Conservation (phyloP, 2,888 invertebrate species). For the Bombylius discolor region DNA sequence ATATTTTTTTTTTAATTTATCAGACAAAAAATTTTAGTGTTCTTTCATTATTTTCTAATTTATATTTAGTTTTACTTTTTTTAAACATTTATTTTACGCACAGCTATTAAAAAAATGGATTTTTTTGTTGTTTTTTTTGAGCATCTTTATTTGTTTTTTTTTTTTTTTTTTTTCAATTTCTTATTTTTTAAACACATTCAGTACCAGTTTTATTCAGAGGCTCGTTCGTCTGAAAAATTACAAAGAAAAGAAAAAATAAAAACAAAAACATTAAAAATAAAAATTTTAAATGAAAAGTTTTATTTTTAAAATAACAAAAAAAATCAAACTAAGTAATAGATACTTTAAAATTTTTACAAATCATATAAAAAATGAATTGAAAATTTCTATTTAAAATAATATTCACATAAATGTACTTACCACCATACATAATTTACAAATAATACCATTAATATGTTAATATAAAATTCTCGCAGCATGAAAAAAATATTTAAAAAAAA, state of each 20-base stretch:
- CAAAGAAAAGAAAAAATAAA: neutral
- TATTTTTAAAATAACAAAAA: neutral
- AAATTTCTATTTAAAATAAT: neutral
- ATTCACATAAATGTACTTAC: constrained; percentile 12
- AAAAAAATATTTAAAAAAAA: constrained; percentile 11
- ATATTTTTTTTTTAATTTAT: no score
- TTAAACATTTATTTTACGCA: no score
- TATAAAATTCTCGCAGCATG: constrained; percentile 20
- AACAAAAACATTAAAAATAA: neutral
- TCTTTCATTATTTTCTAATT: no score
- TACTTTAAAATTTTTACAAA: no score
- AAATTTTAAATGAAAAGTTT: neutral
- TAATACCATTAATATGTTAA: constrained; percentile 16
- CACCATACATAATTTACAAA: neutral
- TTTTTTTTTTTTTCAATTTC: neutral
- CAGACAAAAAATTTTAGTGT: no score
- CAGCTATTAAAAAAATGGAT: no score
- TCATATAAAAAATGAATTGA: no score
- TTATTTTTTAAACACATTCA: constrained; percentile 54
- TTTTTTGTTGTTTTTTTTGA: neutral
- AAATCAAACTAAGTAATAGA: no score
- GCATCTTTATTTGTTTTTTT: no score
- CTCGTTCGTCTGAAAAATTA: constrained; percentile 58
- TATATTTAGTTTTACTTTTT: no score
- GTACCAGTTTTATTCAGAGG: constrained; percentile 68